Percentiles rank a stretch among this genome's conserved stretches.
Conservation (phyloP, 2,888 invertebrate species). For the Gastrophysa polygoni region DNA sequence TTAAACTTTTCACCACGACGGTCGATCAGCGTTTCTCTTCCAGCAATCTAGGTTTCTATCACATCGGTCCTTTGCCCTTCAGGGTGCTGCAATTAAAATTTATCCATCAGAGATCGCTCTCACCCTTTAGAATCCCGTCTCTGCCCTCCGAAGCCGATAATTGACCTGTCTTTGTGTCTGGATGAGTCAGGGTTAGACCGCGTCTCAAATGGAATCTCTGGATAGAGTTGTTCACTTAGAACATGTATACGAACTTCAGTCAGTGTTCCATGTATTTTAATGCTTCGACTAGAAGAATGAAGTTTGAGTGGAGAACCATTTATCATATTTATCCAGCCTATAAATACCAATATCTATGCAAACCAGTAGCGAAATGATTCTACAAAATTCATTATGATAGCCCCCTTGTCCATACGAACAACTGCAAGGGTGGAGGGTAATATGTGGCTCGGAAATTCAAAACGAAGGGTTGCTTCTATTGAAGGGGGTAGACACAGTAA, state of each 20-base stretch:
- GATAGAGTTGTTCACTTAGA: too few species aligned
- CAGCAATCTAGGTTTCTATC: slow-evolving; percentile 15
- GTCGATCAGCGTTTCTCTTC: slow-evolving; percentile 18
- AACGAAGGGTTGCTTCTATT: background rate
- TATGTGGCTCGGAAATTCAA: background rate
- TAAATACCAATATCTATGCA: background rate
- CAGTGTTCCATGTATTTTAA: too few species aligned
- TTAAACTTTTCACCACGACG: slow-evolving; percentile 12
- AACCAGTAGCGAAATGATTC: background rate
- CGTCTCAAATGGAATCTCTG: too few species aligned
- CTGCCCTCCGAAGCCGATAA: background rate
- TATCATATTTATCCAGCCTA: background rate
- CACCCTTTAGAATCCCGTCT: background rate
- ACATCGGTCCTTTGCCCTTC: background rate
- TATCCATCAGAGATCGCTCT: background rate
- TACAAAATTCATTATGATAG: background rate
- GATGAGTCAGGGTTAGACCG: too few species aligned
- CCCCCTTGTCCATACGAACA: background rate
- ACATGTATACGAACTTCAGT: too few species aligned
- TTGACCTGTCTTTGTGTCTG: background rate
- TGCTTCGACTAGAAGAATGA: too few species aligned
- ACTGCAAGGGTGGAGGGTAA: background rate
- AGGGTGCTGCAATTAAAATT: slow-evolving; percentile 19
- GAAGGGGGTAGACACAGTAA: background rate
- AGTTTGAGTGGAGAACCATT: too few species aligned